phyloP scores from a whole-genome alignment of 2,888 invertebrate species.

The Clostera curtula region DNA sequence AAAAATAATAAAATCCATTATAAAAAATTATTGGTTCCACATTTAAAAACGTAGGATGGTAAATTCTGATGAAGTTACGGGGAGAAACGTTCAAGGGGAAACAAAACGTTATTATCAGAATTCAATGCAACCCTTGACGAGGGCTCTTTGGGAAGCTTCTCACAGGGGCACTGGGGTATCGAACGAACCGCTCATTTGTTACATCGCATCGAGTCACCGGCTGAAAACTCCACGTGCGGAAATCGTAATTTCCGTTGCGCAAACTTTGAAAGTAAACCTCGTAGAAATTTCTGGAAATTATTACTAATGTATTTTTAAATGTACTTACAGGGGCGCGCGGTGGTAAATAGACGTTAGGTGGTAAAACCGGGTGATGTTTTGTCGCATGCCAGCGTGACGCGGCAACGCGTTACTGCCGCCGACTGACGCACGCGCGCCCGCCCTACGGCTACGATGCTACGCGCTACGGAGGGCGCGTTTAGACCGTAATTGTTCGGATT shows the following conservation, averaged over 20 bases:
- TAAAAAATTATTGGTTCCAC: too few relatives aligned
- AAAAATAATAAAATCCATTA: too few relatives aligned
- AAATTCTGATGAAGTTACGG: neutral
- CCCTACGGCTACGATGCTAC: constrained; percentile 34
- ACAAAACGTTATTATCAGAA: constrained; percentile 26
- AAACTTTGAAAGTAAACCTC: constrained; percentile 31
- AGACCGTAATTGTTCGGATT: too few relatives aligned
- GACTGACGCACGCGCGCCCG: constrained; percentile 59
- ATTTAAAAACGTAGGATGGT: too few relatives aligned
- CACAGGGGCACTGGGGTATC: constrained; percentile 74
- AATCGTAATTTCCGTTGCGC: constrained; percentile 31
- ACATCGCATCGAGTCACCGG: constrained; percentile 49
- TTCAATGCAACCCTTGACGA: constrained; percentile 58
- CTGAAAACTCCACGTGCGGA: constrained; percentile 61
- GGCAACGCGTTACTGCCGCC: constrained; percentile 58
- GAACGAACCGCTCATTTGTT: constrained; percentile 68
- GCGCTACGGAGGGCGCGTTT: constrained; percentile 35
- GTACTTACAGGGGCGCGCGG: constrained; percentile 71
- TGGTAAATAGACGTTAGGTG: constrained; percentile 37
- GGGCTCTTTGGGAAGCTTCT: constrained; percentile 49
- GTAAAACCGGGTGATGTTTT: constrained; percentile 29
- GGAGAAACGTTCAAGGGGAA: constrained; percentile 4
- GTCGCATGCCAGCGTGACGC: constrained; percentile 57
- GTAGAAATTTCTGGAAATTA: neutral
- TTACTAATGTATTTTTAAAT: constrained; percentile 4